Percentiles rank a stretch among this genome's conserved stretches.
These are phyloP conservation scores for Phanerotoma sp. DNA, from an alignment of 2,888 invertebrate species.

Conservation along the genomic window DNA sequence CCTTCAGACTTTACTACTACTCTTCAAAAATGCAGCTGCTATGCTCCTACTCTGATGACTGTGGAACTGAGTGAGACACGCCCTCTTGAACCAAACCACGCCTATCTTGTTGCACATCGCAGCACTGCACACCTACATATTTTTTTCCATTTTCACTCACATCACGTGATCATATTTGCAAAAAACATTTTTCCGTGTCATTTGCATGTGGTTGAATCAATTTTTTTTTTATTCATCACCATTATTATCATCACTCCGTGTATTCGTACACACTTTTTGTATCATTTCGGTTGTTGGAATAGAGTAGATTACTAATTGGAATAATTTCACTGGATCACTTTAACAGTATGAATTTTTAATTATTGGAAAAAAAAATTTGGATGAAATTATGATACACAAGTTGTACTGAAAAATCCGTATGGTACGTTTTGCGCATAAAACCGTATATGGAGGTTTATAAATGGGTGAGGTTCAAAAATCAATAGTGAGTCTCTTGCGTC, in stretches of 20 bases:
- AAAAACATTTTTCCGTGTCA: no score
- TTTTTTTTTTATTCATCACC: no score
- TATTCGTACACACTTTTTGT: no score
- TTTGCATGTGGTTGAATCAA: no score
- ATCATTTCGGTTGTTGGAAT: no score
- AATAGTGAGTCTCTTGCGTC: conserved; percentile 25
- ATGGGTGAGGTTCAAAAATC: conserved; percentile 29
- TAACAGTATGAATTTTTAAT: no score
- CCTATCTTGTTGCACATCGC: conserved; percentile 12
- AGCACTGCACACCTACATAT: conserved; percentile 31
- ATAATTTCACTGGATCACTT: no score
- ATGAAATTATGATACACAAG: no score
- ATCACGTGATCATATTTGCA: conserved; percentile 25
- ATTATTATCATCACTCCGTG: no score
- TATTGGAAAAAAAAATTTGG: no score
- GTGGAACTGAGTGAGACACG: background rate
- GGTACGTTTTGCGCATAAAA: conserved; percentile 14
- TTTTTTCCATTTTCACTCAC: conserved; percentile 20
- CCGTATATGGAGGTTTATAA: background rate
- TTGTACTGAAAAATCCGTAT: no score
- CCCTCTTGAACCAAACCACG: conserved; percentile 4
- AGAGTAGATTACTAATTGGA: no score
- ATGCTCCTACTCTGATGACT: background rate
- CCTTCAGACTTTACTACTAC: background rate
- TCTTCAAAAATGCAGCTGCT: background rate